Percentiles rank a stretch among this genome's conserved stretches.
Evolutionary conservation across 2,888 invertebrate genomes (phyloP).

Genomic region (Notodonta dromedarius): DNA sequence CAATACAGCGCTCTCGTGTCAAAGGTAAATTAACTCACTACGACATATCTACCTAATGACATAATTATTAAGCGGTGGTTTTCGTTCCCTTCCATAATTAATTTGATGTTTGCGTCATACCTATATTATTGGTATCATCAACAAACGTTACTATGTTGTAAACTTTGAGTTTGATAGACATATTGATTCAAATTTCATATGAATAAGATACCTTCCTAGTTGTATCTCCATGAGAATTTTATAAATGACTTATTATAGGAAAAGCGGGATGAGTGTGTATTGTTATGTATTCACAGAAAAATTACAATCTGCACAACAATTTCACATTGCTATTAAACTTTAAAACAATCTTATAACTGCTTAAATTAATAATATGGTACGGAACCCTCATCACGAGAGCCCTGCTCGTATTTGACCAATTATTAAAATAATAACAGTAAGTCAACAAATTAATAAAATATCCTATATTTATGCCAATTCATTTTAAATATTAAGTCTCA

Average conservation of each 20-base stretch:
- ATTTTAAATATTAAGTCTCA: too few species aligned
- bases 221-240: background rate
- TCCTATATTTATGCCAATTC: too few species aligned
- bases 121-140: background rate
- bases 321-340: too few species aligned
- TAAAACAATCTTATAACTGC: too few species aligned
- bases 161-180: background rate
- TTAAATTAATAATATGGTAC: too few species aligned
- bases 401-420: too few species aligned
- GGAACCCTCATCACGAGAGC: too few species aligned
- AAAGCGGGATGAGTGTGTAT: background rate
- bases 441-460: too few species aligned
- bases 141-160: background rate
- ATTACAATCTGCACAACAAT: too few species aligned
- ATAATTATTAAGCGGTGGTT: slow-evolving; percentile 20
- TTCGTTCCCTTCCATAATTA: slow-evolving; percentile 19
- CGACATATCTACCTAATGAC: slow-evolving; percentile 12
- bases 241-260: background rate
- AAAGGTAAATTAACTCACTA: slow-evolving; percentile 1
- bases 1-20: slow-evolving; percentile 19
- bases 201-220: background rate
- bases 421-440: too few species aligned
- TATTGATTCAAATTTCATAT: background rate
- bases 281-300: background rate
- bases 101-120: slow-evolving; percentile 16